Conservation (phyloP, 2,888 invertebrate species). For the Drosophila stalkeri region DNA sequence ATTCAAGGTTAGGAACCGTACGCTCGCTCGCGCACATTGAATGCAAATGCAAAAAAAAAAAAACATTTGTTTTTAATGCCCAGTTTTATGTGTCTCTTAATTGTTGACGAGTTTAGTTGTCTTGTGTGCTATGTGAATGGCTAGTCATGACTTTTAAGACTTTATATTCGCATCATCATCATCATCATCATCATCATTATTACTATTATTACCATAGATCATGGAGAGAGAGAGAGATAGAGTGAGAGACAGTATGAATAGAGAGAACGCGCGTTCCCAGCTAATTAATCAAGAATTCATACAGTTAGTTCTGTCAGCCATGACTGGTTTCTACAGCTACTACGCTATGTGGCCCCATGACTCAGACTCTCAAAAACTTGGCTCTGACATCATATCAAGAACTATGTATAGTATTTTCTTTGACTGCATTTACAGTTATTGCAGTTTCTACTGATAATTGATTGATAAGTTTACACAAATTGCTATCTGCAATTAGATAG, state of each 20-base stretch:
- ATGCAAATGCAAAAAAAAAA: conserved; percentile 47
- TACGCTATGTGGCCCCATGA: conserved; percentile 26
- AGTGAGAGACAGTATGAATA: conserved; percentile 6
- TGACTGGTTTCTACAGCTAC: conserved; percentile 37
- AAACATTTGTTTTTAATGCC: conserved; percentile 47
- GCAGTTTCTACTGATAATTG: conserved; percentile 7
- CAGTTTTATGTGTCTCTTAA: conserved; percentile 43
- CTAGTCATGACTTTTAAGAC: conserved; percentile 37
- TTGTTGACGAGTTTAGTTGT: conserved; percentile 37
- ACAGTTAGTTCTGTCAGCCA: conserved; percentile 48
- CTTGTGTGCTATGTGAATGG: neutral
- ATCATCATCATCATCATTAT: conserved; percentile 26
- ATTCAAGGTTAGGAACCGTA: conserved; percentile 39
- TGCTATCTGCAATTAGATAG: conserved; percentile 54
- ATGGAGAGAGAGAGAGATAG: conserved; percentile 10
- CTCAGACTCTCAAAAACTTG: conserved; percentile 36
- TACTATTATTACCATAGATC: conserved; percentile 14
- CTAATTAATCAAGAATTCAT: conserved; percentile 70
- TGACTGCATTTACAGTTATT: conserved; percentile 22
- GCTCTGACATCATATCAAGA: conserved; percentile 49
- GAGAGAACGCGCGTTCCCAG: conserved; percentile 58
- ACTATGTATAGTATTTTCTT: conserved; percentile 7
- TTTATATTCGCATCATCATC: conserved; percentile 50
- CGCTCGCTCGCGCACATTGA: conserved; percentile 28
- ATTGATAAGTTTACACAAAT: conserved; percentile 40